These are phyloP conservation scores for Catostomus latipinnis DNA, from an alignment of 2,797 vertebrate species.

Conservation along the genomic window DNA sequence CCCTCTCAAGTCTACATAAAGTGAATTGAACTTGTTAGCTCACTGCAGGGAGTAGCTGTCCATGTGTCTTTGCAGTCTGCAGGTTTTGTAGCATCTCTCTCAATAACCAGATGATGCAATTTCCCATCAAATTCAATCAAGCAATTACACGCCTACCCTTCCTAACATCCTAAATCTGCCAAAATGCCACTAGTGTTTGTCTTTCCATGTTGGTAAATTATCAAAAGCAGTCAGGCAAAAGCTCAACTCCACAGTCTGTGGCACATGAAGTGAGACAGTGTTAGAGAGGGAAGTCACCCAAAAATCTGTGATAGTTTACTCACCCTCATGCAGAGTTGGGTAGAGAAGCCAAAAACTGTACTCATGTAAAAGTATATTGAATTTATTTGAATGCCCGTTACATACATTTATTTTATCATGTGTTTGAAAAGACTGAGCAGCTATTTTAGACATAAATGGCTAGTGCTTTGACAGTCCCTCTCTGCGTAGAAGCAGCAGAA, in stretches of 20 bases:
- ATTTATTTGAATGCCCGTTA: too few species aligned
- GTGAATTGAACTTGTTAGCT: conserved; percentile 40
- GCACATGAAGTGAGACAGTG: too few species aligned
- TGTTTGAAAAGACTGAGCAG: too few species aligned
- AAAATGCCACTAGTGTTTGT: conserved; percentile 21
- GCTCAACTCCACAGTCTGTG: not conserved
- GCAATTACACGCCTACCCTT: conserved; percentile 34
- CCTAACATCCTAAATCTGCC: conserved; percentile 20
- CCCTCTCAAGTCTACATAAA: conserved; percentile 13
- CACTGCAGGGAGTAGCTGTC: conserved; percentile 1
- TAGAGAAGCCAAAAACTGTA: too few species aligned
- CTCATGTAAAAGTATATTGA: too few species aligned
- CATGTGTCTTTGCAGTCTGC: not conserved
- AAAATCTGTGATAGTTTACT: too few species aligned
- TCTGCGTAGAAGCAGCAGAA: too few species aligned
- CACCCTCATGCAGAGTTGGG: too few species aligned
- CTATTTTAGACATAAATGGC: too few species aligned
- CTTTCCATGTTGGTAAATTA: conserved; percentile 15
- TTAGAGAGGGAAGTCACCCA: too few species aligned
- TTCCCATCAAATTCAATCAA: conserved; percentile 46
- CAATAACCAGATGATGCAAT: conserved; percentile 30
- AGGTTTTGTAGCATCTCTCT: conserved; percentile 1
- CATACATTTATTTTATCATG: too few species aligned
- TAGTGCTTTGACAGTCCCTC: too few species aligned
- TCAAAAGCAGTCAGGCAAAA: conserved; percentile 31